Conservation (phyloP, 2,888 invertebrate species). For the Drosophila dives region DNA sequence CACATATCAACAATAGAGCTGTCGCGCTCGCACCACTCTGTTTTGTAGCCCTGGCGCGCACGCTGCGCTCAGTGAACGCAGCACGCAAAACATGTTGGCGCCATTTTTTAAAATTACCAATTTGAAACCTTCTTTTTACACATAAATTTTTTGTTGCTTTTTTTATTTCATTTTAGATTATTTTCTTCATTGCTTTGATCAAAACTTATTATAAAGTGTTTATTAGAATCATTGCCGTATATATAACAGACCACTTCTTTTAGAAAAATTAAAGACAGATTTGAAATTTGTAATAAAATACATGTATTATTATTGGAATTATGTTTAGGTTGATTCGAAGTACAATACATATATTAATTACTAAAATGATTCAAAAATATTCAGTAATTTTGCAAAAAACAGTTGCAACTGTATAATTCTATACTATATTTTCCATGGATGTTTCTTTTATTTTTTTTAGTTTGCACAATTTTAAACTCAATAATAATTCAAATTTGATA, state of each 20-base stretch:
- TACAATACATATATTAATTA: slow-evolving; percentile 69
- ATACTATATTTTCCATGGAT: slow-evolving; percentile 41
- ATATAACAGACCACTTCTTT: slow-evolving; percentile 33
- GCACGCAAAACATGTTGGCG: slow-evolving; percentile 3
- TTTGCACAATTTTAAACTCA: slow-evolving; percentile 63
- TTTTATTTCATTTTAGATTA: too few species aligned
- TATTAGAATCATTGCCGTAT: neutral
- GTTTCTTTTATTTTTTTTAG: slow-evolving; percentile 23
- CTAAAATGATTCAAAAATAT: slow-evolving; percentile 77
- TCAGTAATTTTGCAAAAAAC: slow-evolving; percentile 64
- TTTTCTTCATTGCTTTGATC: neutral
- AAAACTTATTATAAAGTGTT: neutral
- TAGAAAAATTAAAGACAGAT: neutral
- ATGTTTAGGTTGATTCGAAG: slow-evolving; percentile 77
- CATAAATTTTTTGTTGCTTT: neutral
- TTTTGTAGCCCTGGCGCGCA: slow-evolving; percentile 45
- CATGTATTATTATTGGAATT: slow-evolving; percentile 72
- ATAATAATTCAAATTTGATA: slow-evolving; percentile 58
- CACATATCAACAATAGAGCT: slow-evolving; percentile 1
- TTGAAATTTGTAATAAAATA: slow-evolving; percentile 52
- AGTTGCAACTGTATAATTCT: slow-evolving; percentile 49
- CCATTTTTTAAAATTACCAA: neutral
- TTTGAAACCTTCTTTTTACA: neutral
- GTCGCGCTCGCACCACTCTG: slow-evolving; percentile 29
- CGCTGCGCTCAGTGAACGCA: slow-evolving; percentile 4